A percentile compares a stretch with the other conserved stretches of the same genome.
phyloP scores from a whole-genome alignment of 2,888 invertebrate genomes.

The Protonemura montana region DNA sequence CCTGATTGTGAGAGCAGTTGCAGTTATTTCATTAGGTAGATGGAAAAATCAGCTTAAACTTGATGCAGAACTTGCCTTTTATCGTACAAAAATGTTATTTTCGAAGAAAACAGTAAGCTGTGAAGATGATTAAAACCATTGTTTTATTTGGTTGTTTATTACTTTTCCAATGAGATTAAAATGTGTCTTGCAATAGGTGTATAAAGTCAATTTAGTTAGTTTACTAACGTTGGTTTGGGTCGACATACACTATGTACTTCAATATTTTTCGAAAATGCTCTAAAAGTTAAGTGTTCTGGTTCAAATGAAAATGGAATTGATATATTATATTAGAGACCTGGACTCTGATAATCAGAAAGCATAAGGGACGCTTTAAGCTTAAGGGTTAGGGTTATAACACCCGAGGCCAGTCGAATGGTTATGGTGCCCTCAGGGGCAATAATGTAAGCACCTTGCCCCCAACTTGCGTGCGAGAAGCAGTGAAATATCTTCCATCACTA shows the following conservation, averaged over 20 bases:
- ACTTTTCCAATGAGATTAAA: no score
- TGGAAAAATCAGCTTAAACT: no score
- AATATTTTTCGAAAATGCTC: neutral
- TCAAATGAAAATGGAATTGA: neutral
- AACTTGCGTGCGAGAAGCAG: neutral
- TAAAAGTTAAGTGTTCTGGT: neutral
- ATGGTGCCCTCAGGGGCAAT: slow-evolving; percentile 12
- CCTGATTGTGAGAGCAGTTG: no score
- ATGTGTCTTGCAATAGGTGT: no score
- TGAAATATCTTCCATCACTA: neutral
- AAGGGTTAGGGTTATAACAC: neutral
- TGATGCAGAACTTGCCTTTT: no score
- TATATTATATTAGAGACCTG: neutral
- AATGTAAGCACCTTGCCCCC: neutral
- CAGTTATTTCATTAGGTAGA: no score
- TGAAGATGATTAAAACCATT: no score
- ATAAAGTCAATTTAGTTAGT: no score
- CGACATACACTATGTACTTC: neutral
- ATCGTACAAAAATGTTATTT: no score
- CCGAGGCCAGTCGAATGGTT: slow-evolving; percentile 2
- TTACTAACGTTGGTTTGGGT: neutral
- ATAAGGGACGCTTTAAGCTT: slow-evolving; percentile 12
- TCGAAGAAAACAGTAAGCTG: no score
- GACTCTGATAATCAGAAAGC: slow-evolving; percentile 1
- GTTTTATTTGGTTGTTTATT: no score